Evolutionary conservation across 2,113 vertebrate genomes (phyloP).

Genomic region (Coracopsis vasa): DNA sequence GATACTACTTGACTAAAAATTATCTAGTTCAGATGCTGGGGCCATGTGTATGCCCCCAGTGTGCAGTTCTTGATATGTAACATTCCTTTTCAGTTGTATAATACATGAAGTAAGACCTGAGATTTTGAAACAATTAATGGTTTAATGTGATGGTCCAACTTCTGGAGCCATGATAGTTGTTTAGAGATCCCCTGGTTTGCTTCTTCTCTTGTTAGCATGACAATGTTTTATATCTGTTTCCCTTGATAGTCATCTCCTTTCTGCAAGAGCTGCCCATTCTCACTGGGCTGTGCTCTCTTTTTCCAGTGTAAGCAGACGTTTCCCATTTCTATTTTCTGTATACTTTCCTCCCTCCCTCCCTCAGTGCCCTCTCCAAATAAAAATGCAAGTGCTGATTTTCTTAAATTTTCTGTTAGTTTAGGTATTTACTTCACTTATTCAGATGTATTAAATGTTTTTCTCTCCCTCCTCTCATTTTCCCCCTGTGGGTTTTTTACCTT

Average conservation of each 20-base stretch:
- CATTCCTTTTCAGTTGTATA: background rate
- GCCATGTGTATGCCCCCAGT: accelerated
- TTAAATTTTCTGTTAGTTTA: background rate
- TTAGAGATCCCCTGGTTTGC: background rate
- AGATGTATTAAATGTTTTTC: background rate
- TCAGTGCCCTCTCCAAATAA: background rate
- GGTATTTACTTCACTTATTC: background rate
- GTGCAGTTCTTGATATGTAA: background rate
- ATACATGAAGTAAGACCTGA: background rate
- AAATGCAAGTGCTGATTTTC: background rate
- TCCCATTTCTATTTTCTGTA: background rate
- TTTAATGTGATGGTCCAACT: background rate
- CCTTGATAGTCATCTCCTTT: background rate
- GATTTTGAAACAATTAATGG: background rate
- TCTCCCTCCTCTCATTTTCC: background rate
- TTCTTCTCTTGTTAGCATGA: background rate
- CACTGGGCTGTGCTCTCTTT: background rate
- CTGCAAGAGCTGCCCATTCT: background rate
- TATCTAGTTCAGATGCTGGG: background rate
- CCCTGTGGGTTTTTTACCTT: accelerated
- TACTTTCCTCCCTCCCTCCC: background rate
- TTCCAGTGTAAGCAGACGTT: background rate
- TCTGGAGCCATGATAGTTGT: background rate
- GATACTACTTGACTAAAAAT: background rate
- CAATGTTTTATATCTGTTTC: background rate